Percentiles rank a stretch among this genome's conserved stretches.
Evolutionary conservation across 2,113 vertebrate genomes (phyloP).

Genomic region (Merops nubicus): DNA sequence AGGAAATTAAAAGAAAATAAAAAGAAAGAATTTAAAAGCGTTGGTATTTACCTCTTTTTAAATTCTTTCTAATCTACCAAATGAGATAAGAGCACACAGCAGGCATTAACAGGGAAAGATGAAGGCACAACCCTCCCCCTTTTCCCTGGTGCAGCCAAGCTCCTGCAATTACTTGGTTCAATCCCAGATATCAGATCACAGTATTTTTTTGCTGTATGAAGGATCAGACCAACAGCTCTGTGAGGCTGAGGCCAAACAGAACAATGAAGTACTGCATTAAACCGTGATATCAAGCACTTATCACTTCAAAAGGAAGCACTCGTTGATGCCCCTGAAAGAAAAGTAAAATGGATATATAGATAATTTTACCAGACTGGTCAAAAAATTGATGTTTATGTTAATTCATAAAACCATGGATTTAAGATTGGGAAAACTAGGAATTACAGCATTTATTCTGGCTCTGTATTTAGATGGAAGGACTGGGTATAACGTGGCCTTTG

Average conservation of each 20-base stretch:
- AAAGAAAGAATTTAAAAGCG: not conserved
- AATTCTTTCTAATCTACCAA: not conserved
- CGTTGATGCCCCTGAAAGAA: slow-evolving; percentile 30
- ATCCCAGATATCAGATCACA: not conserved
- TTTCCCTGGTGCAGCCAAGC: not conserved
- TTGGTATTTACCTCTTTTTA: slow-evolving; percentile 13
- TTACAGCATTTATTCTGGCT: not conserved
- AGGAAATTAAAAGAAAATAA: not conserved
- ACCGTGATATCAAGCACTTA: not conserved
- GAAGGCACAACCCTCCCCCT: not conserved
- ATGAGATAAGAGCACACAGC: not conserved
- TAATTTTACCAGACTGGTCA: not conserved
- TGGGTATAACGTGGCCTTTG: not conserved
- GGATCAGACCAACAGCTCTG: slow-evolving; percentile 16
- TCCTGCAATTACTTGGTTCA: not conserved
- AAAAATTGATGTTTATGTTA: not conserved
- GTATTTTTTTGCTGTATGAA: not conserved
- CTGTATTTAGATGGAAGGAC: not conserved
- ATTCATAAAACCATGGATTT: not conserved
- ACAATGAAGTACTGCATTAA: slow-evolving; percentile 38
- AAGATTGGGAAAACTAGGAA: slow-evolving; percentile 18
- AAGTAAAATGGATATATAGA: not conserved
- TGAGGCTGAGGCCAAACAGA: not conserved
- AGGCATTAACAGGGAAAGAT: not conserved
- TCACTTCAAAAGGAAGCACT: slow-evolving; percentile 14